Evolutionary conservation across 1,140 invertebrate genomes (phyloP).

Genomic region (Chelonus insularis): DNA sequence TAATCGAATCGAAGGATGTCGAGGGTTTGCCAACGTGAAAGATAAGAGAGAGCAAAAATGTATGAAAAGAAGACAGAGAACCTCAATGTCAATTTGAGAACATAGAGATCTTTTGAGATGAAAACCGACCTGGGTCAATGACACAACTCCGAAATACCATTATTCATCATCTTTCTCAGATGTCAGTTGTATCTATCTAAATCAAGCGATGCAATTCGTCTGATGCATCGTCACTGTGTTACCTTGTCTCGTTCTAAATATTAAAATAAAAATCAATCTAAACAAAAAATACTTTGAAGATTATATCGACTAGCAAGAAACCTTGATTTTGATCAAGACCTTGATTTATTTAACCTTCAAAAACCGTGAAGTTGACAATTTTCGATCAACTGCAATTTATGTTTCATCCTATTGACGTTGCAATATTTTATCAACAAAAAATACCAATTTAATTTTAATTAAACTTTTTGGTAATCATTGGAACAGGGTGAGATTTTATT

Average conservation of each 20-base stretch:
- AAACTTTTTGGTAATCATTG: no score
- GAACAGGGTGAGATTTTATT: neutral
- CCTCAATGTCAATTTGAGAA: neutral
- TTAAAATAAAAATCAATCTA: neutral
- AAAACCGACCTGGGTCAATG: slow-evolving; percentile 42
- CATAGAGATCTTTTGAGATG: slow-evolving; percentile 8
- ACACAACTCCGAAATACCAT: slow-evolving; percentile 16
- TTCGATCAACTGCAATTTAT: slow-evolving; percentile 1
- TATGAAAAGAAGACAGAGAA: neutral
- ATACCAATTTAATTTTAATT: neutral
- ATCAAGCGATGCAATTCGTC: neutral
- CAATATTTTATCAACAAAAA: slow-evolving; percentile 10
- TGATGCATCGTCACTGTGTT: slow-evolving; percentile 3
- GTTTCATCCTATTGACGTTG: slow-evolving; percentile 15
- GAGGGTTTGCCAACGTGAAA: slow-evolving; percentile 24
- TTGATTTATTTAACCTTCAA: slow-evolving; percentile 4
- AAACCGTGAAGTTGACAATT: slow-evolving; percentile 15
- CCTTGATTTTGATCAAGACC: slow-evolving; percentile 1
- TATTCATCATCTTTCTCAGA: slow-evolving; percentile 5
- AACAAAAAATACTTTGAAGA: neutral
- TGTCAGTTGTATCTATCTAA: no score
- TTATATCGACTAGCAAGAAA: neutral
- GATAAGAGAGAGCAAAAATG: slow-evolving; percentile 4
- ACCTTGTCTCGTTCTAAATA: neutral
- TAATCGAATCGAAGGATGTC: slow-evolving; percentile 36